Conservation (phyloP, 1,140 invertebrate genomes). For the Cephus cinctus region DNA sequence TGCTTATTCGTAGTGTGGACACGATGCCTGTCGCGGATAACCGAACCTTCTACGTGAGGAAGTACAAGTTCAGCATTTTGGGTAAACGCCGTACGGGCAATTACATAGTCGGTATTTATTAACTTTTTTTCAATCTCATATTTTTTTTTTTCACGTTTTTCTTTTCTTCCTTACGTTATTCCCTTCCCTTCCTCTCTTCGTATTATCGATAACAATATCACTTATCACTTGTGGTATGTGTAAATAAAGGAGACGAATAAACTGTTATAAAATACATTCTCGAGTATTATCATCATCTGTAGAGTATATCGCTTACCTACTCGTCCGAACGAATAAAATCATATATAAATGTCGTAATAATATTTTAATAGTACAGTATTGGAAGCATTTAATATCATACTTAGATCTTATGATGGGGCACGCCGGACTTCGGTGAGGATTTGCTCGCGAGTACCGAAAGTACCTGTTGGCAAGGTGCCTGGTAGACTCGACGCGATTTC, state of each 20-base stretch:
- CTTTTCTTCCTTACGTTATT: conserved; percentile 16
- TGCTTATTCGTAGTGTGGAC: conserved; percentile 34
- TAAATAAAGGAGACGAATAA: conserved; percentile 57
- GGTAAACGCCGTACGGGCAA: conserved; percentile 25
- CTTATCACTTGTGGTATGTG: conserved; percentile 54
- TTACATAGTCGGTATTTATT: conserved; percentile 13
- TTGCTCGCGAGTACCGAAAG: too few species aligned
- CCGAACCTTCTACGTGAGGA: conserved; percentile 52
- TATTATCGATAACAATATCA: conserved; percentile 56
- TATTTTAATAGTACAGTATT: conserved; percentile 47
- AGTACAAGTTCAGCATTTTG: conserved; percentile 40
- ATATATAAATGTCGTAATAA: conserved; percentile 44
- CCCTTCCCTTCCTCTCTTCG: conserved; percentile 15
- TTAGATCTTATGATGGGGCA: conserved; percentile 11
- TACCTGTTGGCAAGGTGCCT: too few species aligned
- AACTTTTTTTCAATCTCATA: conserved; percentile 17
- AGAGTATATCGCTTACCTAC: conserved; percentile 35
- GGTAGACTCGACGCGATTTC: too few species aligned
- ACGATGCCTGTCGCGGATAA: conserved; percentile 57
- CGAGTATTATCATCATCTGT: conserved; percentile 52
- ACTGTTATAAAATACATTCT: conserved; percentile 58
- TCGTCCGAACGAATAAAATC: conserved; percentile 47
- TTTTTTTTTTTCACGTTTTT: conserved; percentile 17
- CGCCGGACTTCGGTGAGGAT: conserved; percentile 10
- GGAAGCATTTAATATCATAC: conserved; percentile 53